Evolutionary conservation across 2,888 invertebrate species (phyloP).

Genomic region (Melanchra persicariae): DNA sequence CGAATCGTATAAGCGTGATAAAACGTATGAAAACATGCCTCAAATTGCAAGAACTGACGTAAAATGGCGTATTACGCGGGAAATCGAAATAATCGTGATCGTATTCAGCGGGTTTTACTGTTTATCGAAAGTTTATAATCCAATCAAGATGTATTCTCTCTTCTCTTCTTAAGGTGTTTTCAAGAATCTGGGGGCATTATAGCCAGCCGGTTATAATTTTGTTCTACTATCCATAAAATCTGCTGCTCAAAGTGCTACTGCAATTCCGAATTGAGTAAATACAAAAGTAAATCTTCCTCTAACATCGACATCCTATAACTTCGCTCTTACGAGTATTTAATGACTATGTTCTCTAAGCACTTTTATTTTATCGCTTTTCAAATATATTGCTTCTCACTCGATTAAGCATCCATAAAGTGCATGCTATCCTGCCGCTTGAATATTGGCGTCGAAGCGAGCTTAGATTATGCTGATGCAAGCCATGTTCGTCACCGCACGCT

Average conservation of each 20-base stretch:
- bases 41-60: too few species aligned
- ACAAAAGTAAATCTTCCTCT: neutral
- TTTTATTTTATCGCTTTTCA: constrained; percentile 38
- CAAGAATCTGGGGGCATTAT: too few species aligned
- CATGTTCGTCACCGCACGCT: constrained; percentile 75
- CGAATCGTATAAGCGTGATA: too few species aligned
- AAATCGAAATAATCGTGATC: too few species aligned
- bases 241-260: neutral
- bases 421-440: constrained; percentile 31
- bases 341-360: constrained; percentile 29
- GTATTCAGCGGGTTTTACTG: too few species aligned
- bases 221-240: neutral
- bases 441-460: constrained; percentile 47
- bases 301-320: constrained; percentile 21
- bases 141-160: too few species aligned
- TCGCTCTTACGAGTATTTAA: constrained; percentile 48
- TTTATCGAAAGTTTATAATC: too few species aligned
- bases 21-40: too few species aligned
- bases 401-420: constrained; percentile 47
- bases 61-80: too few species aligned
- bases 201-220: neutral
- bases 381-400: constrained; percentile 38
- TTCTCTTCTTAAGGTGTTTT: too few species aligned
- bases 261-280: neutral
- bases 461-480: constrained; percentile 56